Conservation (phyloP, 2,113 vertebrate species). For the Felis chaus region DNA sequence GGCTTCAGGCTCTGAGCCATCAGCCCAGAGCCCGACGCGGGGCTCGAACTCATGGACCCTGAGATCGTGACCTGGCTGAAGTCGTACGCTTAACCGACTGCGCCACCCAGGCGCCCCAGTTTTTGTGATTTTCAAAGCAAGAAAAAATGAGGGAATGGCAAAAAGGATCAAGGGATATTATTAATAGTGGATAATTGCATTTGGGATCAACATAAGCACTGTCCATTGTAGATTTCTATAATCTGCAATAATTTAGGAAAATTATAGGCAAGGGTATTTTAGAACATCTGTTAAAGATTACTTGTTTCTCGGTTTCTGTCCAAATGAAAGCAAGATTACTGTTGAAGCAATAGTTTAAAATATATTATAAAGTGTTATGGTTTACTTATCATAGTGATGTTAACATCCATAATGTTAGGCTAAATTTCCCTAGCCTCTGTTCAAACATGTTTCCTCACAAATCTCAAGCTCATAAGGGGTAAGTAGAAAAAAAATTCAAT, state of each 20-base stretch:
- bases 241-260: slow-evolving; percentile 4
- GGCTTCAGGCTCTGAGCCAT: no score
- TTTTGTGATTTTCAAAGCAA: neutral
- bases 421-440: neutral
- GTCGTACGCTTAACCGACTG: no score
- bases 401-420: neutral
- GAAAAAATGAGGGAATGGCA: neutral
- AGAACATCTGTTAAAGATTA: neutral
- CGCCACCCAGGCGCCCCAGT: neutral
- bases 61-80: no score
- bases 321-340: neutral
- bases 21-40: no score
- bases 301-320: neutral
- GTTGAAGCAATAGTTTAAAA: neutral
- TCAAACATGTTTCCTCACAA: neutral
- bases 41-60: no score
- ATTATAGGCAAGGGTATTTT: neutral
- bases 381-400: neutral
- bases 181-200: neutral
- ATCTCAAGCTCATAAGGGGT: neutral
- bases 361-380: neutral
- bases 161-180: neutral
- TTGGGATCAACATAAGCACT: neutral
- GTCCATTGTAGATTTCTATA: neutral
- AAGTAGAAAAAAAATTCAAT: neutral